Base-by-base conservation (phyloP, 2,888 invertebrate genomes). In the Ormyrus thymus region DNA sequence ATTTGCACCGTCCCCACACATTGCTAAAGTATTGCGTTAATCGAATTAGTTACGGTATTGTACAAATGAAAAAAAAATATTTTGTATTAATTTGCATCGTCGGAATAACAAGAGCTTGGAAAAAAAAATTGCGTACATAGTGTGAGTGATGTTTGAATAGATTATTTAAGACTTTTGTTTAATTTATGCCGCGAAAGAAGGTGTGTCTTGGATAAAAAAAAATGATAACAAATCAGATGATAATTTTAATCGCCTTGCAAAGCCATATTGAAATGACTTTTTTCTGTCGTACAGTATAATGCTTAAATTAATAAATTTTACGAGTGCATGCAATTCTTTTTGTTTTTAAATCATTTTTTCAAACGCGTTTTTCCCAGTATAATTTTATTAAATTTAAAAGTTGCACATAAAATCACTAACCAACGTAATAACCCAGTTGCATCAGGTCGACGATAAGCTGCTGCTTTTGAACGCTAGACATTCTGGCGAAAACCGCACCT, bases 401-500 rank as follows among this genome's bases (percentile, higher is more conserved):
- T 29, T 65, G 3, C 4, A 4, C 4, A 29, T 29, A 29, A 29
- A 29, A 29, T 29, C 4, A 76, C 88, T 48, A 76, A 91, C 94
- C 94, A 75, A 95, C 95, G 65, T 94, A 91, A 85, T 94, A 93
- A 81, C 93, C 94, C 65, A 94, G 91, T 83, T 92, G 93, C 91
- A 96, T 95, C 66, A 96, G 90, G 29, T 93, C 92, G 59, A 93
- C 92, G 7, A 97, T 92, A 70, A 96, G 90, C 86, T 95, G 95
- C 51, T 95, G 94, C 88, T 97, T 97, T 86, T 96, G 95, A 82
- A 95, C 95, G 0, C 95, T 95, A 11, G 93, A 93, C 93, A 97
- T 97, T 13, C 97, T 92, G 0, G 97, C 96, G 90, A 96, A 97
- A 79, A 97, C 93, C 79, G 94, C 94, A 0, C 95, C 95, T 89